Base-by-base conservation (phyloP, 2,113 vertebrate genomes). In the Tapirus terrestris region DNA sequence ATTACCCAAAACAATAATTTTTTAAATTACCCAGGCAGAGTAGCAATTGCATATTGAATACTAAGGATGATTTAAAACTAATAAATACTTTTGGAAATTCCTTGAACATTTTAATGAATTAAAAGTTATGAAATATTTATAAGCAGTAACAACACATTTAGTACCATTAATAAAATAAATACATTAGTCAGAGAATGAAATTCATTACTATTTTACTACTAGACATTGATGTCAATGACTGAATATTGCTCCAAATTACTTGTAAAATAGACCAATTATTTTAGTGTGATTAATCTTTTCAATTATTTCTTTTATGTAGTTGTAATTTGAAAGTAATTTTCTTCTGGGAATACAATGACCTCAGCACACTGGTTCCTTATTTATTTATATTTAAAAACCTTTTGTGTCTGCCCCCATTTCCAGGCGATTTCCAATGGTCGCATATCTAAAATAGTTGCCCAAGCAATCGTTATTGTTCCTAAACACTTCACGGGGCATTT, bases 151-250 rank as follows among this genome's bases (percentile, higher is more conserved):
- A 98, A 96, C 95, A 79, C 90, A 98, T 98, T 99, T 98, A 98
- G 97, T 97, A 96, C 98, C 97, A 98, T 99, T 99, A 99, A 98
- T 98, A 99, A 98, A 98, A 97, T 98, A 98, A 98, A 99, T 98
- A 98, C 97, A 98, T 98, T 98, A 98, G 98, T 98, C 97, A 98
- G 96, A 98, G 93, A 97, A 98, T 98, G 63, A 98, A 98, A 98
- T 98, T 98, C 97, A 98, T 97, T 94, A 97, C 67, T 93, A 89
- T 98, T 99, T 99, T 99, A 99, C 98, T 98, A 98, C 97, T 97
- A 98, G 98, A 98, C 99, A 98, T 98, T 97, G 98, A 96, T 77
- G 97, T 98, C 97, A 97, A 97, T 98, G 98, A 98, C 97, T 97
- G 98, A 99, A 98, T 97, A 98, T 97, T 96, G 96, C 96, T 96